Conservation (phyloP, 64 coral and sea anemone genomes). For the Pachyseris speciosa region DNA sequence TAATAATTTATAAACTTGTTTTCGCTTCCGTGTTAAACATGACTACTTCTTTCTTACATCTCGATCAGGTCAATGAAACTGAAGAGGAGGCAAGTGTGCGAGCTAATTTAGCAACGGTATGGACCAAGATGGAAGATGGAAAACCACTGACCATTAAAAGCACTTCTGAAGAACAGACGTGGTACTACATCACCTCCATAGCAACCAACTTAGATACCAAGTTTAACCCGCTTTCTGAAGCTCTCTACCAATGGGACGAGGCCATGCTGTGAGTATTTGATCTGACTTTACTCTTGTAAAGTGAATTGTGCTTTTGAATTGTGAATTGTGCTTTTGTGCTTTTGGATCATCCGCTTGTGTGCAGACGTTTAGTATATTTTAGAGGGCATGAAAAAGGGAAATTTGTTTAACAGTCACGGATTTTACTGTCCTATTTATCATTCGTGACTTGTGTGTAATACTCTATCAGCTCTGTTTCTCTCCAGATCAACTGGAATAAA, state of each 20-base stretch:
- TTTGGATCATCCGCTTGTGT: too few species aligned
- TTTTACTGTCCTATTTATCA: too few species aligned
- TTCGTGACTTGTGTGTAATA: too few species aligned
- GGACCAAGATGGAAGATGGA: constrained; percentile 5
- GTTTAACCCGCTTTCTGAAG: constrained; percentile 53
- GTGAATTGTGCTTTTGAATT: too few species aligned
- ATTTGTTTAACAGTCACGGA: too few species aligned
- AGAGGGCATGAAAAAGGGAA: too few species aligned
- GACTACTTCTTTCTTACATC: not conserved
- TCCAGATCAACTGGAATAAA: too few species aligned
- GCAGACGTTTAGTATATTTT: too few species aligned
- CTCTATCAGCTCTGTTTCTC: too few species aligned
- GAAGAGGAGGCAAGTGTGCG: constrained; percentile 46
- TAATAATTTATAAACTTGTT: too few species aligned
- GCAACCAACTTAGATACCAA: constrained; percentile 73
- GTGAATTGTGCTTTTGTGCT: too few species aligned
- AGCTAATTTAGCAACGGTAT: constrained; percentile 55
- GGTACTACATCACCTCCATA: constrained; percentile 67
- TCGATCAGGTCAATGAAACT: constrained; percentile 56
- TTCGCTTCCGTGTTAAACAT: not conserved
- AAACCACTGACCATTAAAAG: constrained; percentile 27
- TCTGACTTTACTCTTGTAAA: not conserved
- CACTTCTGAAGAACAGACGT: constrained; percentile 40
- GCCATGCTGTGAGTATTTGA: constrained; percentile 34
- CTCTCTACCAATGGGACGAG: constrained; percentile 65